phyloP scores from a whole-genome alignment of 2,113 vertebrate genomes.

The Diphyllodes magnificus region DNA sequence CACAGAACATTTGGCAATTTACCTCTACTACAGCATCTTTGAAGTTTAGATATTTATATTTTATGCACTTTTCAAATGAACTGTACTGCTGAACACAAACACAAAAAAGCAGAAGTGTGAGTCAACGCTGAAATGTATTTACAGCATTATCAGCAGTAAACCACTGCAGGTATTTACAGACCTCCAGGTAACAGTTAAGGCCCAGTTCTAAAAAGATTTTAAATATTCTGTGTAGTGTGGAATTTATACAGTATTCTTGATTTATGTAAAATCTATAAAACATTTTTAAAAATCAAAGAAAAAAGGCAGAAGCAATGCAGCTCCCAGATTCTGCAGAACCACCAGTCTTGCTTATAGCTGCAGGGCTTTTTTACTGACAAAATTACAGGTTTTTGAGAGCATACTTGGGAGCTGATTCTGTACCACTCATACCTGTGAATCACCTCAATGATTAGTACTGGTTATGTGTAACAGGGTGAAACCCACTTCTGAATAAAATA shows the following conservation, averaged over 20 bases:
- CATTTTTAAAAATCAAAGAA: neutral
- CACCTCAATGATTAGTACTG: neutral
- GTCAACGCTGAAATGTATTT: slow-evolving; percentile 42
- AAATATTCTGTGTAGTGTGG: slow-evolving; percentile 17
- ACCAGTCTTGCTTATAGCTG: neutral
- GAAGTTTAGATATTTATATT: slow-evolving; percentile 69
- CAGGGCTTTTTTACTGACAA: neutral
- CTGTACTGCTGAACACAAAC: slow-evolving; percentile 39
- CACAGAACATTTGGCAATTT: slow-evolving; percentile 66
- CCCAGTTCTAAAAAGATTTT: slow-evolving; percentile 17
- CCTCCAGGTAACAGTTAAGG: slow-evolving; percentile 25
- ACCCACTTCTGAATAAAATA: neutral
- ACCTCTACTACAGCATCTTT: slow-evolving; percentile 56
- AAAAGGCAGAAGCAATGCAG: slow-evolving; percentile 28
- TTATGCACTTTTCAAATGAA: slow-evolving; percentile 52
- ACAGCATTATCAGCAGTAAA: slow-evolving; percentile 29
- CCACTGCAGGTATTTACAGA: slow-evolving; percentile 58
- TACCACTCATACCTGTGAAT: neutral
- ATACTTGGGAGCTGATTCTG: neutral
- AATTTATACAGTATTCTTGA: slow-evolving; percentile 35
- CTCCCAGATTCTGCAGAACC: neutral
- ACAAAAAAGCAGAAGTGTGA: slow-evolving; percentile 34
- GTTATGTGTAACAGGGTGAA: neutral
- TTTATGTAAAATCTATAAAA: slow-evolving; percentile 49
- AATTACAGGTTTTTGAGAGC: neutral